Conservation (phyloP, 2,113 vertebrate genomes). For the Psittacara wagleri region DNA sequence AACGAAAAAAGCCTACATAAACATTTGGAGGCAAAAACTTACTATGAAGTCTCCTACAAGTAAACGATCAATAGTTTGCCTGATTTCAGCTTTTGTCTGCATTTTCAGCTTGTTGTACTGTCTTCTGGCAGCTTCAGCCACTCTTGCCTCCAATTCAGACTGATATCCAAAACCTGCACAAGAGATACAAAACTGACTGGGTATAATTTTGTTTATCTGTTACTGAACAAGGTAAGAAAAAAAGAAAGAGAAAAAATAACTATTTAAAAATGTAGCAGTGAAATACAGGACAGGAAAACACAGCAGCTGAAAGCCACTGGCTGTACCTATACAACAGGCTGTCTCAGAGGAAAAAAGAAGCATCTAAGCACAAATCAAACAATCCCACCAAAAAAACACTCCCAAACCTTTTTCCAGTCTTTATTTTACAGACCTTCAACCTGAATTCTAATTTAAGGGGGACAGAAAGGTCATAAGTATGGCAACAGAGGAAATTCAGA, state of each 20-base stretch:
- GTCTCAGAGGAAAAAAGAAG: neutral
- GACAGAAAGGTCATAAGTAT: neutral
- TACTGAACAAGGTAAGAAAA: neutral
- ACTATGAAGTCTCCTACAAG: constrained; percentile 98
- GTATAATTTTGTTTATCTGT: neutral
- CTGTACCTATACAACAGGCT: neutral
- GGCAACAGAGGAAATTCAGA: neutral
- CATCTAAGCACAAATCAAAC: neutral
- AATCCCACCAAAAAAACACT: neutral
- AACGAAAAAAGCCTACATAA: neutral
- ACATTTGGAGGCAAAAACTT: constrained; percentile 59
- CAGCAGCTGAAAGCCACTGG: neutral
- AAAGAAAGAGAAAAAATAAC: neutral
- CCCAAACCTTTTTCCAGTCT: neutral
- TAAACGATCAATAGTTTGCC: constrained; percentile 94
- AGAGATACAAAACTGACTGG: neutral
- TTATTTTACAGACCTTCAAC: neutral
- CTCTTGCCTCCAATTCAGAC: constrained; percentile 92
- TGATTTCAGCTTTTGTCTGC: constrained; percentile 97
- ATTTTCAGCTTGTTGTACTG: constrained; percentile 98
- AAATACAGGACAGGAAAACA: neutral
- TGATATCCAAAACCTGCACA: constrained; percentile 93
- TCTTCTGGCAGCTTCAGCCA: constrained; percentile 92
- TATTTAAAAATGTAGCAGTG: neutral
- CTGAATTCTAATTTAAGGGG: neutral